A percentile compares a stretch with the other conserved stretches of the same genome.
Conservation (phyloP, 1,140 invertebrate species). For the Bombus soroeensis region DNA sequence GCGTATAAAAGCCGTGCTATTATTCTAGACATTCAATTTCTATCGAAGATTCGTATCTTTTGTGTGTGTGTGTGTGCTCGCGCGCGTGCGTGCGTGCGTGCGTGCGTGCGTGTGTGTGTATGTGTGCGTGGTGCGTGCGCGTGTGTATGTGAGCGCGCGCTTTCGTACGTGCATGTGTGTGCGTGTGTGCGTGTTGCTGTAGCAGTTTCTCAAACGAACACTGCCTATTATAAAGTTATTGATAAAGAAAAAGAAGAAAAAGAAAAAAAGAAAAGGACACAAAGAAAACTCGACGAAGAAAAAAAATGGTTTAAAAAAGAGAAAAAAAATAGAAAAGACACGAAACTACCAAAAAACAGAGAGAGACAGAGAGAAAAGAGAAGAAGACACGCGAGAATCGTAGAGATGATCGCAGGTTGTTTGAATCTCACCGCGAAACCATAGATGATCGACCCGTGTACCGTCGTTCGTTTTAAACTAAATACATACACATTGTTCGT, state of each 20-base stretch:
- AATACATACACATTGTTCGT: not conserved
- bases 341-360: not conserved
- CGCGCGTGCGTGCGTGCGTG: not conserved
- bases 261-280: not conserved
- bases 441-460: conserved; percentile 19
- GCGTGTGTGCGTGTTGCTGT: conserved; percentile 43
- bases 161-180: not conserved
- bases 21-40: conserved; percentile 33
- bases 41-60: conserved; percentile 11
- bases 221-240: conserved; percentile 66
- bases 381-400: conserved; percentile 3
- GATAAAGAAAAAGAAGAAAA: conserved; percentile 26
- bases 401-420: conserved; percentile 31
- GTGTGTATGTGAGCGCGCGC: not conserved
- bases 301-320: not conserved
- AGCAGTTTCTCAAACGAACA: conserved; percentile 71
- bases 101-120: not conserved
- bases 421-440: conserved; percentile 54
- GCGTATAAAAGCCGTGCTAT: conserved; percentile 28
- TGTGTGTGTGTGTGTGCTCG: not conserved
- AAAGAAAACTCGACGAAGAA: conserved; percentile 1
- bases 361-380: not conserved
- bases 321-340: not conserved
- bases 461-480: conserved; percentile 46
- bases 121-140: not conserved